These are phyloP conservation scores for Paramuricea clavata DNA, from an alignment of 92 coral and sea anemone species.

Conservation along the genomic window DNA sequence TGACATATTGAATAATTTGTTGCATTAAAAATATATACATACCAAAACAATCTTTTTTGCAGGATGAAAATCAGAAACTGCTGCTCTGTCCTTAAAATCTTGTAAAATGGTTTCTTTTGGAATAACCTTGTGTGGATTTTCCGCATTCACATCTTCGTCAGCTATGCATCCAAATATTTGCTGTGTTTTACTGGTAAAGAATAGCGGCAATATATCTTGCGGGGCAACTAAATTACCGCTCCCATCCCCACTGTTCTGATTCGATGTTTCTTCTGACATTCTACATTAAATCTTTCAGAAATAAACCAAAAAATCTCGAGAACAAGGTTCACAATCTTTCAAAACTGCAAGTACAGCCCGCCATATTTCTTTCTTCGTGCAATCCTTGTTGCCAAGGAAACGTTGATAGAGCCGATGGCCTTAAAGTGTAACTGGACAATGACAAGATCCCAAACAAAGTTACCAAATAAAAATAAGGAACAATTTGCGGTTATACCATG, in stretches of 20 bases:
- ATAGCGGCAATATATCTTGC: slow-evolving; percentile 90
- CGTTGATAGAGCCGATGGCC: not conserved
- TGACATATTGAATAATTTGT: not conserved
- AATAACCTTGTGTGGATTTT: slow-evolving; percentile 86
- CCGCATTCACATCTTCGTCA: slow-evolving; percentile 98
- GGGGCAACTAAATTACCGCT: slow-evolving; percentile 81
- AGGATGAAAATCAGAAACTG: slow-evolving; percentile 98
- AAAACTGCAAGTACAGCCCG: not conserved
- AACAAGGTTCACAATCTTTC: not conserved
- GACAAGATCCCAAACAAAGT: too few relatives aligned
- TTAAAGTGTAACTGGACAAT: not conserved
- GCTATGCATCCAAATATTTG: slow-evolving; percentile 97
- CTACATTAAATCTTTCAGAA: not conserved
- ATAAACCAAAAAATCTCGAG: not conserved
- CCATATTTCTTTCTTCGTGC: slow-evolving; percentile 20
- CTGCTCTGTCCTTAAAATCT: slow-evolving; percentile 96
- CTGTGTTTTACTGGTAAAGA: slow-evolving; percentile 98
- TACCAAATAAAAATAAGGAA: too few relatives aligned
- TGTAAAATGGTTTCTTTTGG: slow-evolving; percentile 84
- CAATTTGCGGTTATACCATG: too few relatives aligned
- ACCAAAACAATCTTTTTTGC: slow-evolving; percentile 92
- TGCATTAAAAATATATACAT: slow-evolving; percentile 8
- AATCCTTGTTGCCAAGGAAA: slow-evolving; percentile 11
- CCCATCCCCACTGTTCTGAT: slow-evolving; percentile 72
- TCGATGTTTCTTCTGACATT: slow-evolving; percentile 90